Conservation (phyloP, 2,113 vertebrate genomes). For the Ictalurus furcatus region DNA sequence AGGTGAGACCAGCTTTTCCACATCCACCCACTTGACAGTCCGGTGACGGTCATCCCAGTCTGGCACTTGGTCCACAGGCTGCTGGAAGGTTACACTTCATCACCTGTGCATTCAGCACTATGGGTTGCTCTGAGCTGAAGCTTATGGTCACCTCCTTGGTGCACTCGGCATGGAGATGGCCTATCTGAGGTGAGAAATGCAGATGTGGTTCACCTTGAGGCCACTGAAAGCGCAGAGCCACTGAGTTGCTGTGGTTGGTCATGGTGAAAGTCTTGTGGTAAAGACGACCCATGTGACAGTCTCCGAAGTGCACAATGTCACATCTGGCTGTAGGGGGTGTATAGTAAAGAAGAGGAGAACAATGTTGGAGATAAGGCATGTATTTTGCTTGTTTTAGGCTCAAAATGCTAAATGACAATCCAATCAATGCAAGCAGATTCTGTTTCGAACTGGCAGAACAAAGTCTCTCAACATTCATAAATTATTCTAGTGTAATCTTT, state of each 20-base stretch:
- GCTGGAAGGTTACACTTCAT: constrained; percentile 75
- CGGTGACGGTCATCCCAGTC: constrained; percentile 84
- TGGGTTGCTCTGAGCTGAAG: constrained; percentile 71
- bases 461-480: neutral
- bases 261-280: constrained; percentile 78
- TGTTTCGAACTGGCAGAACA: neutral
- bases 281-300: constrained; percentile 74
- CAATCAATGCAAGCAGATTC: neutral
- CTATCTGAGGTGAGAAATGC: constrained; percentile 81
- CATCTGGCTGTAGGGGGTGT: constrained; percentile 60
- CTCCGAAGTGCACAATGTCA: constrained; percentile 80
- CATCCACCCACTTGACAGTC: constrained; percentile 73
- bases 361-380: neutral
- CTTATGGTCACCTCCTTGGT: constrained; percentile 80
- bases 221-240: constrained; percentile 83
- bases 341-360: neutral
- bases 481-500: neutral
- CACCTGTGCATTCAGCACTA: constrained; percentile 64
- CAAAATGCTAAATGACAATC: neutral
- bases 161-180: constrained; percentile 87
- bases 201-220: constrained; percentile 59
- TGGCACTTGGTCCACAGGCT: constrained; percentile 72
- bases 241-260: constrained; percentile 77
- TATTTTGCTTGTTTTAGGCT: neutral
- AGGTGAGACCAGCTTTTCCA: neutral